phyloP scores from a whole-genome alignment of 1,140 invertebrate species.

The Tachypleus tridentatus region DNA sequence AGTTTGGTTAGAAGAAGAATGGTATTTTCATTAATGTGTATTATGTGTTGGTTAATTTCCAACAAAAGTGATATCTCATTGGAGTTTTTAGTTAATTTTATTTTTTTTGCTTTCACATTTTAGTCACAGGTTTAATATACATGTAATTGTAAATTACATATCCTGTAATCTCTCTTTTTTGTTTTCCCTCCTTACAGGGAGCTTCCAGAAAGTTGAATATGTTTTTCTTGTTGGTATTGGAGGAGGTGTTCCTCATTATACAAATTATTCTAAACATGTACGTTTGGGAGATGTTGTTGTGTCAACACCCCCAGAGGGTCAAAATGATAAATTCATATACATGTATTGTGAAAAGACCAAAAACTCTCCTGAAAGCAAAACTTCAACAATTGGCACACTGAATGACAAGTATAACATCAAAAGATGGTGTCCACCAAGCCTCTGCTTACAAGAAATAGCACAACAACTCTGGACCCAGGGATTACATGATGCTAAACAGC shows the following conservation, averaged over 20 bases:
- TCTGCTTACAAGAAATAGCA: slow-evolving; percentile 39
- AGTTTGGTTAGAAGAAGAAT: too few species aligned
- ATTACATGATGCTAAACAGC: slow-evolving; percentile 29
- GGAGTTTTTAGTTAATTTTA: too few species aligned
- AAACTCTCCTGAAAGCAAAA: slow-evolving; percentile 10
- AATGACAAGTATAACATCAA: slow-evolving; percentile 49
- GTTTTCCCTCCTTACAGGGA: slow-evolving; percentile 40
- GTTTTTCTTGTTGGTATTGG: slow-evolving; percentile 93
- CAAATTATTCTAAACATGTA: slow-evolving; percentile 86
- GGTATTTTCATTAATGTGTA: too few species aligned
- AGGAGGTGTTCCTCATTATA: slow-evolving; percentile 94
- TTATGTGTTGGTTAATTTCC: too few species aligned
- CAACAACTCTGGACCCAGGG: slow-evolving; percentile 9
- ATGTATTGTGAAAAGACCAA: slow-evolving; percentile 21
- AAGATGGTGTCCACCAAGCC: slow-evolving; percentile 66
- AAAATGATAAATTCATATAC: slow-evolving; percentile 23
- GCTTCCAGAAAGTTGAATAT: slow-evolving; percentile 82
- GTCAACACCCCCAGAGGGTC: slow-evolving; percentile 37
- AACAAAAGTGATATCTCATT: too few species aligned
- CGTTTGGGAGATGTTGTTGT: slow-evolving; percentile 93
- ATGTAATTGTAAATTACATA: too few species aligned
- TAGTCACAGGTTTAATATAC: too few species aligned
- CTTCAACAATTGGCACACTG: neutral
- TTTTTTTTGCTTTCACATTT: too few species aligned
- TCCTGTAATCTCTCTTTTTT: neutral